Percentiles rank a stretch among this genome's conserved stretches.
Conservation (phyloP, 2,888 invertebrate species). For the Drosophila diplacantha region DNA sequence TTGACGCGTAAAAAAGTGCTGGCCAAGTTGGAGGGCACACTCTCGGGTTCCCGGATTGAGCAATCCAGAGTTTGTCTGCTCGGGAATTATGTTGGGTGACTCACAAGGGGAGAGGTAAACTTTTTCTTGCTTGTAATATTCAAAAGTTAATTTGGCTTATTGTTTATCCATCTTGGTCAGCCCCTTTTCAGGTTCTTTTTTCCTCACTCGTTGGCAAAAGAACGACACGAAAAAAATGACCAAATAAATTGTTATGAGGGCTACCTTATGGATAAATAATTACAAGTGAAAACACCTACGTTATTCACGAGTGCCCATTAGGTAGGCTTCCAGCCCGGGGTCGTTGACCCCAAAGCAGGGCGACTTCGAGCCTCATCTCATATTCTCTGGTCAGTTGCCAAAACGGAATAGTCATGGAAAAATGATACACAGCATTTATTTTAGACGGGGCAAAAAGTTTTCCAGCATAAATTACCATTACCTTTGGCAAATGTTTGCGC, state of each 20-base stretch:
- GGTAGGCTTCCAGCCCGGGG: constrained; percentile 38
- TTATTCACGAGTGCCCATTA: constrained; percentile 38
- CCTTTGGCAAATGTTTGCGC: constrained; percentile 38
- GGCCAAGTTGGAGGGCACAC: constrained; percentile 12
- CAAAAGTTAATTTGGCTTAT: constrained; percentile 59
- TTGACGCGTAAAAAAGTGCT: constrained; percentile 20
- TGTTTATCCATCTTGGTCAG: constrained; percentile 56
- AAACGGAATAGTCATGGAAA: constrained; percentile 63
- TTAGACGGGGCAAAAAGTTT: constrained; percentile 43
- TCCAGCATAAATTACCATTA: constrained; percentile 41
- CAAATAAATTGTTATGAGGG: constrained; percentile 22
- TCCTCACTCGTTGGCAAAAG: constrained; percentile 2
- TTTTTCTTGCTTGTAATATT: constrained; percentile 25
- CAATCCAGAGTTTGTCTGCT: constrained; percentile 9
- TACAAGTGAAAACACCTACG: constrained; percentile 70
- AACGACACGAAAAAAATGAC: constrained; percentile 29
- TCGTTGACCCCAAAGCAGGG: constrained; percentile 48
- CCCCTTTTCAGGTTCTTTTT: constrained; percentile 28
- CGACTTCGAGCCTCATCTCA: constrained; percentile 29
- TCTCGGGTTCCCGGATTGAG: constrained; percentile 20
- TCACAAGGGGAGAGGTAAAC: constrained; percentile 21
- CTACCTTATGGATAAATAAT: constrained; percentile 67
- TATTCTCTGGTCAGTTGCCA: constrained; percentile 43
- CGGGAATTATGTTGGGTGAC: constrained; percentile 7
- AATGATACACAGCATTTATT: constrained; percentile 37